These are phyloP conservation scores for Lasioglossum calceatum DNA, from an alignment of 2,888 invertebrate genomes.

Conservation along the genomic window DNA sequence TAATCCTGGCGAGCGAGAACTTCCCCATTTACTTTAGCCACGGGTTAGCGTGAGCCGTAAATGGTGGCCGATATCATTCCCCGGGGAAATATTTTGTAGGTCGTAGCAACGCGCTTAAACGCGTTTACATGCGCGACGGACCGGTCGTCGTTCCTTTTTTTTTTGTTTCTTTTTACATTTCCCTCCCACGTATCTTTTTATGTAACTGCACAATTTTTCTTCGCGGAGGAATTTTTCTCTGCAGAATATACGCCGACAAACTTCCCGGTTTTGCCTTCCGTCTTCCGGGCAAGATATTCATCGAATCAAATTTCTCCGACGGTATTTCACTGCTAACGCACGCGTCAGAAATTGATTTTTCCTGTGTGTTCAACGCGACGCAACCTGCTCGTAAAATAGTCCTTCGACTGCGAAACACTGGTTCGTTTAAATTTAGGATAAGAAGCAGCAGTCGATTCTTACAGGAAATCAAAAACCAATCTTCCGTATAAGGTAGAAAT, in stretches of 20 bases:
- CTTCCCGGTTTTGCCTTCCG: slow-evolving; percentile 14
- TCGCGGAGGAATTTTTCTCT: slow-evolving; percentile 11
- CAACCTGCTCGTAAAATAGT: background rate
- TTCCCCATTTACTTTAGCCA: slow-evolving; percentile 28
- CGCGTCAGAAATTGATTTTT: slow-evolving; percentile 56
- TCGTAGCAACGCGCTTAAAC: slow-evolving; percentile 35
- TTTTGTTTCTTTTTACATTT: background rate
- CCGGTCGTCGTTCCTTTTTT: background rate
- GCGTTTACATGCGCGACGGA: slow-evolving; percentile 38
- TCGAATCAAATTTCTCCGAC: slow-evolving; percentile 52
- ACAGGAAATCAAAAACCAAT: background rate
- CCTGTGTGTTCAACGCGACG: slow-evolving; percentile 33
- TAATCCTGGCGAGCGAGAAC: slow-evolving; percentile 24
- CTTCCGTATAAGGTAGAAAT: background rate
- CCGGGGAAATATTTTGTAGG: slow-evolving; percentile 52
- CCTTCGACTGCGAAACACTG: background rate
- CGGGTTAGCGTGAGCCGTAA: slow-evolving; percentile 31
- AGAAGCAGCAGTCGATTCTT: too few relatives aligned
- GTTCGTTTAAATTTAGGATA: background rate
- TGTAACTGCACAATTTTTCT: slow-evolving; percentile 37
- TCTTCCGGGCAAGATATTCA: slow-evolving; percentile 48
- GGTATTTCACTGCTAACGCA: slow-evolving; percentile 24
- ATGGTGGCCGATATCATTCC: slow-evolving; percentile 41
- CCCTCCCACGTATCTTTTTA: slow-evolving; percentile 16
- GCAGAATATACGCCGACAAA: background rate